These are phyloP conservation scores for Xiphorhynchus elegans DNA, from an alignment of 2,113 vertebrate genomes.

Conservation along the genomic window DNA sequence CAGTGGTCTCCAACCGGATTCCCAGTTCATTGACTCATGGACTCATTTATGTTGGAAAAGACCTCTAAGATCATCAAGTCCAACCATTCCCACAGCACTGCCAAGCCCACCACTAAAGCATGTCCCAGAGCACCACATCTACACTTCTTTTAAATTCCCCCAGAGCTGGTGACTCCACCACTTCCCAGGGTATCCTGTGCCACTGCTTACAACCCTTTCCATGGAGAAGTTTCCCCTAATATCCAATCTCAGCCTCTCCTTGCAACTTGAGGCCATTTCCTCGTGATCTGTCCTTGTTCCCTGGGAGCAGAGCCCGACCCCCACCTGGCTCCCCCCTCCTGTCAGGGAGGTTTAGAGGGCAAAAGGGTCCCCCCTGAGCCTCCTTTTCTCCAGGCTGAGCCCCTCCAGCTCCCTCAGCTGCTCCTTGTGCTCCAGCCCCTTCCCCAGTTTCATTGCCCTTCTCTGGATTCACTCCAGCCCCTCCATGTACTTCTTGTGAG, in stretches of 20 bases:
- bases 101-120: neutral
- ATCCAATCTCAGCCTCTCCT: neutral
- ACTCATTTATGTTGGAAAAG: neutral
- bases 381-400: neutral
- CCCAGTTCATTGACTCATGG: neutral
- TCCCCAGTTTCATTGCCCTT: neutral
- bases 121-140: neutral
- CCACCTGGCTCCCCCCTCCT: neutral
- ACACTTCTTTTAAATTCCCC: neutral
- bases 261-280: neutral
- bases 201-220: neutral
- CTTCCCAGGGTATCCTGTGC: neutral
- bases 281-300: neutral
- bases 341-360: neutral
- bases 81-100: neutral
- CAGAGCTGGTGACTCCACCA: accelerated
- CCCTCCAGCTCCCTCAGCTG: neutral
- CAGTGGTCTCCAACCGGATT: neutral
- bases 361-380: neutral
- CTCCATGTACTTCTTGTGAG: neutral
- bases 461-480: neutral
- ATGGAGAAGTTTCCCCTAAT: neutral
- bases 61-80: neutral
- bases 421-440: neutral
- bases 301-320: accelerated